Percentiles rank a stretch among this genome's conserved stretches.
Conservation (phyloP, 2,113 vertebrate genomes). For the Centrocercus urophasianus region DNA sequence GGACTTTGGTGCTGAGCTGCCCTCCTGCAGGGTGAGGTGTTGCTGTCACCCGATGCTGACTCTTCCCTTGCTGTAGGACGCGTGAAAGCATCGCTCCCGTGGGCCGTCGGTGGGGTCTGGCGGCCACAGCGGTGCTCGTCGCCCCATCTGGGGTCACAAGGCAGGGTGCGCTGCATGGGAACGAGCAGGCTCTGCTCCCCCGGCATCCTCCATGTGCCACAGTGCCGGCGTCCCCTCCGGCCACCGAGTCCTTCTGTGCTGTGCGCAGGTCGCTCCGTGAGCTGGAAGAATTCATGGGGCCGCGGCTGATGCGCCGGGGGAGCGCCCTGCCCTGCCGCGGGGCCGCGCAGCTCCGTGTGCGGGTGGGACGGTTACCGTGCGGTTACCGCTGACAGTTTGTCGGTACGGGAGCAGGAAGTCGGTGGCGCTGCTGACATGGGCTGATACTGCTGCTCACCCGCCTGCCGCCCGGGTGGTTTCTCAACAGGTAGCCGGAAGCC, state of each 20-base stretch:
- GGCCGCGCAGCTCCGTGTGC: background rate
- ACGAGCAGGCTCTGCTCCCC: background rate
- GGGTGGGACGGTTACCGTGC: no score
- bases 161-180: background rate
- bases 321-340: background rate
- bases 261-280: background rate
- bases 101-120: background rate
- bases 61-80: background rate
- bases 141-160: background rate
- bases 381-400: fast-evolving
- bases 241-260: background rate
- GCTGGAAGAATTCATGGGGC: background rate
- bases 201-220: background rate
- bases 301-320: background rate
- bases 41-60: background rate
- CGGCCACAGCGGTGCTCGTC: no score
- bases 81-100: background rate
- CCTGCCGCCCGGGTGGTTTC: background rate
- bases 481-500: slow-evolving; percentile 52
- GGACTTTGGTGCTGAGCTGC: background rate
- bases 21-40: background rate
- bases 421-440: background rate
- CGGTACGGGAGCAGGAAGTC: background rate
- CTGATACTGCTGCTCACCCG: background rate
- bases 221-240: fast-evolving